Conservation (phyloP, 2,888 invertebrate genomes). For the Cheilosia vernalis region DNA sequence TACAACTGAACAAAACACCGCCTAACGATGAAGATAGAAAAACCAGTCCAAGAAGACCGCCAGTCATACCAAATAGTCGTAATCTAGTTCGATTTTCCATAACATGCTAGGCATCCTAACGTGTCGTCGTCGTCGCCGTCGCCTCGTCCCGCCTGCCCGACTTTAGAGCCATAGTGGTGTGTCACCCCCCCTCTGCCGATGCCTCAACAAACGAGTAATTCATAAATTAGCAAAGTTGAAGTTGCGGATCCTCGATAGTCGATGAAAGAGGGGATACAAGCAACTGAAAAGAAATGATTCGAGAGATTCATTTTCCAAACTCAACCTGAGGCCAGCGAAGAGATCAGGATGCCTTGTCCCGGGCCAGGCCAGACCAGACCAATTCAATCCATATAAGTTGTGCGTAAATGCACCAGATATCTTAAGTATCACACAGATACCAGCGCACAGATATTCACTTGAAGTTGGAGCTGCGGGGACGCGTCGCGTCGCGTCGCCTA, state of each 20-base stretch:
- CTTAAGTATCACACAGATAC: slow-evolving; percentile 71
- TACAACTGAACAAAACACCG: slow-evolving; percentile 22
- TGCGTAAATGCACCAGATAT: slow-evolving; percentile 75
- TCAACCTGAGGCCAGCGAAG: slow-evolving; percentile 63
- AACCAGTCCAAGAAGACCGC: slow-evolving; percentile 63
- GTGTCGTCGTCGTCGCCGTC: neutral
- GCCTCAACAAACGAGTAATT: slow-evolving; percentile 63
- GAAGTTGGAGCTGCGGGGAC: slow-evolving; percentile 7
- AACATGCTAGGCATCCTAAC: slow-evolving; percentile 56
- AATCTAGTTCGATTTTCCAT: slow-evolving; percentile 75
- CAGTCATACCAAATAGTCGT: slow-evolving; percentile 61
- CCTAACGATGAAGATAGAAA: slow-evolving; percentile 47
- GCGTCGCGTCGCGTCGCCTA: slow-evolving; percentile 45
- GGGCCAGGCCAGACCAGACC: slow-evolving; percentile 57
- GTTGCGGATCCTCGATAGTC: slow-evolving; percentile 51
- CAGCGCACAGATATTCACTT: slow-evolving; percentile 14
- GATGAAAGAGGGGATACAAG: slow-evolving; percentile 20
- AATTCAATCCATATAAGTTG: slow-evolving; percentile 69
- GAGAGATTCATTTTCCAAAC: slow-evolving; percentile 55
- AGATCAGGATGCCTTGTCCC: slow-evolving; percentile 64
- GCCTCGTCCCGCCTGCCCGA: neutral
- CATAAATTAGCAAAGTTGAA: slow-evolving; percentile 70
- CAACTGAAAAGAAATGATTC: slow-evolving; percentile 20
- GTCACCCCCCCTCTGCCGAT: neutral
- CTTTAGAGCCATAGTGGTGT: neutral